A percentile compares a stretch with the other conserved stretches of the same genome.
Evolutionary conservation across 2,113 vertebrate genomes (phyloP).

Genomic region (Pelecanoides urinatrix): DNA sequence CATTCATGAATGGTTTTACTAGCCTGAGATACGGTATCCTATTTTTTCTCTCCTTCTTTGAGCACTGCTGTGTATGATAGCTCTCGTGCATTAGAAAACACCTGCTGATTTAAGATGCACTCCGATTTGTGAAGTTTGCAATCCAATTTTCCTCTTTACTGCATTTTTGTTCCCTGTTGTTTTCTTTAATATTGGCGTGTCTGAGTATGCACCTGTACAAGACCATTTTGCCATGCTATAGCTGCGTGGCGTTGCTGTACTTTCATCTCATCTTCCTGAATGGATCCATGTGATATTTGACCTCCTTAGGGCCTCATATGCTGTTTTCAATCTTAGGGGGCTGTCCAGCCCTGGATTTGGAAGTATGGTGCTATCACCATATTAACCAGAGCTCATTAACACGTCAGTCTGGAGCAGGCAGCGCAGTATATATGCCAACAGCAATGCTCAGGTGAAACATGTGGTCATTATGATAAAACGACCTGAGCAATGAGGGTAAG

Average conservation of each 20-base stretch:
- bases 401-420: background rate
- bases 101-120: background rate
- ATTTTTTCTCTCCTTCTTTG: background rate
- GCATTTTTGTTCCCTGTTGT: background rate
- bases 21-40: background rate
- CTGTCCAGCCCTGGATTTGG: background rate
- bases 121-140: background rate
- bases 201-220: background rate
- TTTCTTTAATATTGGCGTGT: background rate
- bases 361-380: background rate
- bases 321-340: background rate
- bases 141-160: background rate
- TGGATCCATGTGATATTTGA: background rate
- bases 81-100: background rate
- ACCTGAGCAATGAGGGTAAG: background rate
- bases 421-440: conserved; percentile 15
- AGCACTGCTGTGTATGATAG: background rate
- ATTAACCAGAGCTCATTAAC: background rate
- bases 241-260: background rate
- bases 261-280: conserved; percentile 23
- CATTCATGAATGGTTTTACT: background rate
- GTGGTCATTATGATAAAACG: background rate
- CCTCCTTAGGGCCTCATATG: background rate
- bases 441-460: background rate
- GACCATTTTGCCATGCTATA: background rate